phyloP scores from a whole-genome alignment of 2,888 invertebrate genomes.

The Leistus spinibarbis region DNA sequence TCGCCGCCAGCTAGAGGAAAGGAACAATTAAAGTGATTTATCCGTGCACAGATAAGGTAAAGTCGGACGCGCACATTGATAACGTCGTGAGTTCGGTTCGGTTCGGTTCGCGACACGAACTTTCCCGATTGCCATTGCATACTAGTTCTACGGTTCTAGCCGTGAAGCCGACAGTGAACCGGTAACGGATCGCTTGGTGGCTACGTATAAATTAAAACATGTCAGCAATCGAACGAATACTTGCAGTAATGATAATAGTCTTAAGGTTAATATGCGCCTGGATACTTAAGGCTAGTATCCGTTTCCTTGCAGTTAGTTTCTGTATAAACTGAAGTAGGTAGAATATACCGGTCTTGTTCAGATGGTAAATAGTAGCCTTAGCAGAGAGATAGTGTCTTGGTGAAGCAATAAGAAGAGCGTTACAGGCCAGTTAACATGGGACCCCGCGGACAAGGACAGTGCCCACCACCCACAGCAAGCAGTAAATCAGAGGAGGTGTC shows the following conservation, averaged over 20 bases:
- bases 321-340: too few species aligned
- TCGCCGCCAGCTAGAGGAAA: conserved; percentile 41
- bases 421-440: conserved; percentile 33
- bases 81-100: conserved; percentile 24
- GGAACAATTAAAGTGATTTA: conserved; percentile 55
- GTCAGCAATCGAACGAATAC: neutral
- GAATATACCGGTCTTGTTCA: too few species aligned
- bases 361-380: neutral
- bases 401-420: conserved; percentile 37
- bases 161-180: neutral
- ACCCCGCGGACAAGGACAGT: conserved; percentile 37
- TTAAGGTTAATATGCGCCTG: too few species aligned
- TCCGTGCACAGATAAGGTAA: conserved; percentile 45
- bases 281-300: too few species aligned
- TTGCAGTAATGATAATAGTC: too few species aligned
- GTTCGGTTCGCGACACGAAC: conserved; percentile 23
- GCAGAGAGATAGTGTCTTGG: conserved; percentile 27
- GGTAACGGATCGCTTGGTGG: conserved; percentile 28
- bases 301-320: too few species aligned
- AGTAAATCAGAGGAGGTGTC: conserved; percentile 53
- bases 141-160: neutral
- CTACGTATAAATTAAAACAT: conserved; percentile 36
- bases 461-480: conserved; percentile 56
- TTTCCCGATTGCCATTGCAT: conserved; percentile 17
- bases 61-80: conserved; percentile 30